Percentiles rank a stretch among this genome's conserved stretches.
Conservation (phyloP, 2,113 vertebrate genomes). For the Ptilorrhoa leucosticta region DNA sequence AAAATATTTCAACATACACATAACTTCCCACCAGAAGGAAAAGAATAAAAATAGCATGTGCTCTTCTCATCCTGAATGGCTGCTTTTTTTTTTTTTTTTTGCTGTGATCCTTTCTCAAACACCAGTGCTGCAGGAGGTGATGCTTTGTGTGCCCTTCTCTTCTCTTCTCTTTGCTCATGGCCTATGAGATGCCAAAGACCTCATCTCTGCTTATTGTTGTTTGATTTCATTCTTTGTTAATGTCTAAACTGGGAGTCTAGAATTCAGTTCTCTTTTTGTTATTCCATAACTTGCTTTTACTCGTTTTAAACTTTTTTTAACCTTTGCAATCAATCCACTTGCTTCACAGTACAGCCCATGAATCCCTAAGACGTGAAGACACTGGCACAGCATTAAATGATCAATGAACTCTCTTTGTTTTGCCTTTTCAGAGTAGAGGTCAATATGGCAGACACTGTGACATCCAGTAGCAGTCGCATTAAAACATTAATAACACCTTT, state of each 20-base stretch:
- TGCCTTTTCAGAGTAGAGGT: neutral
- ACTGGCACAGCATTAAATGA: neutral
- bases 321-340: neutral
- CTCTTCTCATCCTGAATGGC: rapidly evolving
- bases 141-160: neutral
- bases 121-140: neutral
- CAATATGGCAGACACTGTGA: neutral
- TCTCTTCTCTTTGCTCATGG: neutral
- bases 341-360: neutral
- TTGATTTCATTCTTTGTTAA: neutral
- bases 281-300: neutral
- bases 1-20: neutral
- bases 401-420: neutral
- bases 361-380: neutral
- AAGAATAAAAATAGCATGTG: neutral
- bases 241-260: neutral
- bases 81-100: neutral
- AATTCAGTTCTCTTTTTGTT: neutral
- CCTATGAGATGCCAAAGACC: neutral
- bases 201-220: neutral
- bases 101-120: neutral
- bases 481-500: neutral
- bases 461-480: neutral
- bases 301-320: neutral
- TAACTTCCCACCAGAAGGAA: neutral